A percentile compares a stretch with the other conserved stretches of the same genome.
Conservation (phyloP, 2,888 invertebrate genomes). For the Automeris io region DNA sequence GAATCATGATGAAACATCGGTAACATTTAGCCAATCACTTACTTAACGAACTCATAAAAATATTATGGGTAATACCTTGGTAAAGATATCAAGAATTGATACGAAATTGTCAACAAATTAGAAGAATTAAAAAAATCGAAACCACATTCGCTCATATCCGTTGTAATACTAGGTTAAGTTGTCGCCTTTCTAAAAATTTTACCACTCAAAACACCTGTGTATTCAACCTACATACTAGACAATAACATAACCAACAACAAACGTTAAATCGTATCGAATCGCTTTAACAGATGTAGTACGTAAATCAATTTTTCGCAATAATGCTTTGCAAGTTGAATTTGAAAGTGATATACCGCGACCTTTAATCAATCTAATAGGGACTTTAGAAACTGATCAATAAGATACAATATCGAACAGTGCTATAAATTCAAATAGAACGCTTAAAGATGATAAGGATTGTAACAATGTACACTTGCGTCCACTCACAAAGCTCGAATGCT, state of each 20-base stretch:
- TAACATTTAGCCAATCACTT: too few species aligned
- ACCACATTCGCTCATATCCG: conserved; percentile 6
- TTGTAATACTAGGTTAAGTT: conserved; percentile 6
- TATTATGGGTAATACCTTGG: too few species aligned
- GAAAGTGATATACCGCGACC: conserved; percentile 15
- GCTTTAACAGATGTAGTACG: conserved; percentile 61
- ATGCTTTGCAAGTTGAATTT: conserved; percentile 25
- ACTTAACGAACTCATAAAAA: too few species aligned
- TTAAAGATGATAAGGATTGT: conserved; percentile 17
- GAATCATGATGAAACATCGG: too few species aligned
- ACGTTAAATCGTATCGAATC: conserved; percentile 34
- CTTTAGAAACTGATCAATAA: conserved; percentile 16
- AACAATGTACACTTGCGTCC: conserved; percentile 69
- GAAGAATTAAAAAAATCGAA: conserved; percentile 2
- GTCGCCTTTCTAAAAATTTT: conserved; percentile 11
- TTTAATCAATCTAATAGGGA: conserved; percentile 12
- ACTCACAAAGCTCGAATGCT: conserved; percentile 53
- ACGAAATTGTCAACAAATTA: background rate
- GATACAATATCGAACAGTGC: conserved; percentile 12
- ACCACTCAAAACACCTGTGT: conserved; percentile 18
- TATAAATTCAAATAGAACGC: conserved; percentile 14
- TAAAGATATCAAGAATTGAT: too few species aligned
- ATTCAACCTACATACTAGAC: conserved; percentile 24
- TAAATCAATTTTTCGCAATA: conserved; percentile 76
- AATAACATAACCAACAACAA: conserved; percentile 32